A percentile compares a stretch with the other conserved stretches of the same genome.
phyloP scores from a whole-genome alignment of 2,888 invertebrate genomes.

The Drosophila phalerata region DNA sequence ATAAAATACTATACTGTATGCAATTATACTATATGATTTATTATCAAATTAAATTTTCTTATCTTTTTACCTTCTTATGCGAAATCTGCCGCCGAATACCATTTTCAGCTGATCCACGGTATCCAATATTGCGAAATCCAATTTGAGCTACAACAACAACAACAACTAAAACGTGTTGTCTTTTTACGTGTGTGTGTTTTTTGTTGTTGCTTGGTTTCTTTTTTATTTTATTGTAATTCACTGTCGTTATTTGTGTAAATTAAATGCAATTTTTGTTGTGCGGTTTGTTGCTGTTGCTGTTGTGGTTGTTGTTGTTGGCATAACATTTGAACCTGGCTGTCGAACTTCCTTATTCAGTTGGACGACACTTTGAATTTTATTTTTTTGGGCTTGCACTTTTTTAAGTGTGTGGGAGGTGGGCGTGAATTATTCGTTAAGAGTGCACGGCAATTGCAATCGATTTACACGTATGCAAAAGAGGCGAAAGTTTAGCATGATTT shows the following conservation, averaged over 20 bases:
- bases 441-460: conserved; percentile 50
- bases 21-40: conserved; percentile 13
- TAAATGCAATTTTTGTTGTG: conserved; percentile 65
- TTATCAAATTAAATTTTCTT: conserved; percentile 7
- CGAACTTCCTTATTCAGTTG: conserved; percentile 69
- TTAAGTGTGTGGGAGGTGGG: conserved; percentile 4
- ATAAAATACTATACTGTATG: conserved; percentile 7
- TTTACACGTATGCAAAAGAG: conserved; percentile 59
- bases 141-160: conserved; percentile 57
- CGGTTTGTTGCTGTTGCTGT: conserved; percentile 22
- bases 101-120: conserved; percentile 84
- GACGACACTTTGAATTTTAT: conserved; percentile 36
- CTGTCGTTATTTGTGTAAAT: conserved; percentile 68
- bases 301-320: conserved; percentile 45
- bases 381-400: conserved; percentile 43
- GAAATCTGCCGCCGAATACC: conserved; percentile 86
- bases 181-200: conserved; percentile 28
- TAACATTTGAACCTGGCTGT: conserved; percentile 71
- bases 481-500: conserved; percentile 61
- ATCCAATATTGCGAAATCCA: conserved; percentile 83
- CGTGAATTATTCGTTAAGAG: conserved; percentile 27
- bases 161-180: conserved; percentile 52
- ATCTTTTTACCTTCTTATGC: conserved; percentile 85
- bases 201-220: neutral
- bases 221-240: conserved; percentile 48